Conservation (phyloP, 2,888 invertebrate genomes). For the Hemicrepidius hirtus region DNA sequence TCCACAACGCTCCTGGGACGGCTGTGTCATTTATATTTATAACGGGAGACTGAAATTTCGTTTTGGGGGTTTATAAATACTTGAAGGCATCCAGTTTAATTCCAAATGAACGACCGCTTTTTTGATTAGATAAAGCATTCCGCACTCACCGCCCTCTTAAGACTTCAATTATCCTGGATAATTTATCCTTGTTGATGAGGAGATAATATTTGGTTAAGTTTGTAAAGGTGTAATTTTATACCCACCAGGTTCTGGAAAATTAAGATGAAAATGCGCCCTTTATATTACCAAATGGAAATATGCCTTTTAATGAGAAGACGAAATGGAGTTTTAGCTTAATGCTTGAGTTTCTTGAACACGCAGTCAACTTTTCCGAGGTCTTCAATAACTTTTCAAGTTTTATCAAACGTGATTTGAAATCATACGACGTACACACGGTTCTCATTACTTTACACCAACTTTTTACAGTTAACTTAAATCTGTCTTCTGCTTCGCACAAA, state of each 20-base stretch:
- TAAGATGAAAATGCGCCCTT: conserved; percentile 46
- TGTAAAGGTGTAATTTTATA: conserved; percentile 50
- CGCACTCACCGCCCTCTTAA: conserved; percentile 47
- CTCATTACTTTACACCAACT: conserved; percentile 19
- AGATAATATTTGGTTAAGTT: conserved; percentile 49
- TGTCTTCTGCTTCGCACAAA: conserved; percentile 5
- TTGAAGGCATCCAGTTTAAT: conserved; percentile 59
- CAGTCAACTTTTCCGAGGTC: conserved; percentile 22
- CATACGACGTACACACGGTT: conserved; percentile 13
- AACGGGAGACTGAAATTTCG: conserved; percentile 56
- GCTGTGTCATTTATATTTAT: conserved; percentile 63
- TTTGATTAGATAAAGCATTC: conserved; percentile 53
- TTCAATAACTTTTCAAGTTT: conserved; percentile 33
- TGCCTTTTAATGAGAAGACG: conserved; percentile 44
- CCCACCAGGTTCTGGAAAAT: conserved; percentile 40
- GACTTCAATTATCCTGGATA: conserved; percentile 48
- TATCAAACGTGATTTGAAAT: conserved; percentile 29
- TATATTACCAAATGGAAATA: conserved; percentile 49
- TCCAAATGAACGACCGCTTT: conserved; percentile 56
- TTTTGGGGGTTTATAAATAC: conserved; percentile 58
- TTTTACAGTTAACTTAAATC: conserved; percentile 21
- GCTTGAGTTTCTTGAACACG: conserved; percentile 33
- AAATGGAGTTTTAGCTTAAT: conserved; percentile 43
- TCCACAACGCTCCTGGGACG: conserved; percentile 56
- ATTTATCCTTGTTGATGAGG: conserved; percentile 52